These are phyloP conservation scores for Thunnus thynnus DNA, from an alignment of 2,113 vertebrate genomes.

Conservation along the genomic window DNA sequence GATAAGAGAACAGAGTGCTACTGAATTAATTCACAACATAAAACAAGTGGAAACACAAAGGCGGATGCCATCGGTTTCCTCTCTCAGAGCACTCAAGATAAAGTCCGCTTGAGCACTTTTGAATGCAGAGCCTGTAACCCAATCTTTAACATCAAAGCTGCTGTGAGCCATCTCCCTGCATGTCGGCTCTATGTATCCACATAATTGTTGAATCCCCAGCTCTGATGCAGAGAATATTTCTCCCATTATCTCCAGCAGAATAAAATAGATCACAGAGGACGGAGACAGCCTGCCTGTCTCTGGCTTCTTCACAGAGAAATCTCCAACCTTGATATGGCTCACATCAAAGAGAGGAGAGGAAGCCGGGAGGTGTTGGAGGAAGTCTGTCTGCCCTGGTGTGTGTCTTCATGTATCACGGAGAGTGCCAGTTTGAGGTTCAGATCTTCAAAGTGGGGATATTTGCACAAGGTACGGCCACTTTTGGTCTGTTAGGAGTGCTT, in stretches of 20 bases:
- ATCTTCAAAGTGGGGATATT: slow-evolving; percentile 18
- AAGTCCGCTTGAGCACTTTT: background rate
- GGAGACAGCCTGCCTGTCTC: slow-evolving; percentile 74
- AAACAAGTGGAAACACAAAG: slow-evolving; percentile 25
- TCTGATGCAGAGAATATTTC: slow-evolving; percentile 4
- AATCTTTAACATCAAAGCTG: slow-evolving; percentile 53
- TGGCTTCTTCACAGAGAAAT: slow-evolving; percentile 28
- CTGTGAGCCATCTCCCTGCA: background rate
- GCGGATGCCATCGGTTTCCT: slow-evolving; percentile 11
- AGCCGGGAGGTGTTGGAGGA: slow-evolving; percentile 74
- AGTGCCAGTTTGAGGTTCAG: background rate
- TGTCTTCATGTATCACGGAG: background rate
- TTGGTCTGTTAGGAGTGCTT: background rate
- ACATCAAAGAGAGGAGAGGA: slow-evolving; percentile 72
- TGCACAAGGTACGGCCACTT: background rate
- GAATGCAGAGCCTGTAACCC: slow-evolving; percentile 9
- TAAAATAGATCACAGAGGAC: slow-evolving; percentile 34
- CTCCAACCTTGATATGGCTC: slow-evolving; percentile 56
- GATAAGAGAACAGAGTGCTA: slow-evolving; percentile 9
- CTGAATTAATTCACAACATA: slow-evolving; percentile 12
- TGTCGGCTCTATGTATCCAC: background rate
- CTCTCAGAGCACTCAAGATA: slow-evolving; percentile 26
- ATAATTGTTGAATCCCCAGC: background rate
- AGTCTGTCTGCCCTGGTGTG: slow-evolving; percentile 46
- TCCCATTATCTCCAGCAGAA: slow-evolving; percentile 42